Percentiles rank a stretch among this genome's conserved stretches.
Evolutionary conservation across 1,140 invertebrate genomes (phyloP).

Genomic region (Drosophila pruinosa): DNA sequence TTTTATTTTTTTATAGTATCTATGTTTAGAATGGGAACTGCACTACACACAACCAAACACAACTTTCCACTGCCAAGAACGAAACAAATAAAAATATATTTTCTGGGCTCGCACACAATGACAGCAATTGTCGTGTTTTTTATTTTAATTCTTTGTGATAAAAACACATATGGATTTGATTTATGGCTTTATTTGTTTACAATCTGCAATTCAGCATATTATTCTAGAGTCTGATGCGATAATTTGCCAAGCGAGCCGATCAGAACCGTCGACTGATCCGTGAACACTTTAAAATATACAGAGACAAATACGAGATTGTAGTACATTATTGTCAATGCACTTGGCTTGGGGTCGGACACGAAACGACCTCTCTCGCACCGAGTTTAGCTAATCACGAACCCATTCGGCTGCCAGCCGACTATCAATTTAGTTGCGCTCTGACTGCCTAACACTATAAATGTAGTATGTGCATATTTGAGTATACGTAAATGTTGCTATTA

Average conservation of each 20-base stretch:
- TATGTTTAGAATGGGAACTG: slow-evolving; percentile 10
- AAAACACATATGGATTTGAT: too few relatives aligned
- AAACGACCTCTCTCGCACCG: background rate
- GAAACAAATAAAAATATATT: background rate
- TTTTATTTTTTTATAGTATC: background rate
- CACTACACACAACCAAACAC: background rate
- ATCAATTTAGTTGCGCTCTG: too few relatives aligned
- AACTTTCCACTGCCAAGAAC: slow-evolving; percentile 27
- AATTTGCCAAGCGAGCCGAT: slow-evolving; percentile 13
- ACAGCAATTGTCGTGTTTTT: too few relatives aligned
- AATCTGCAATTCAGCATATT: slow-evolving; percentile 14
- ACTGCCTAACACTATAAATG: background rate
- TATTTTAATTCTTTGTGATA: too few relatives aligned
- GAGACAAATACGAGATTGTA: too few relatives aligned
- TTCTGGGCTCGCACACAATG: too few relatives aligned
- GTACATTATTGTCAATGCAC: background rate
- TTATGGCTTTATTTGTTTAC: too few relatives aligned
- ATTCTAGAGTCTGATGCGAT: slow-evolving; percentile 1
- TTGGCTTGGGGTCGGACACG: background rate
- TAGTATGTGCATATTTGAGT: background rate
- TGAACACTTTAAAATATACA: slow-evolving; percentile 10
- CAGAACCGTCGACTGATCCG: slow-evolving; percentile 13
- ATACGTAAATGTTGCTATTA: background rate
- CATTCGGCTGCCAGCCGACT: slow-evolving; percentile 3
- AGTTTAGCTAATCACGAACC: background rate